Evolutionary conservation across 92 coral and sea anemone species (phyloP).

Genomic region (Isaurus tuberculatus): DNA sequence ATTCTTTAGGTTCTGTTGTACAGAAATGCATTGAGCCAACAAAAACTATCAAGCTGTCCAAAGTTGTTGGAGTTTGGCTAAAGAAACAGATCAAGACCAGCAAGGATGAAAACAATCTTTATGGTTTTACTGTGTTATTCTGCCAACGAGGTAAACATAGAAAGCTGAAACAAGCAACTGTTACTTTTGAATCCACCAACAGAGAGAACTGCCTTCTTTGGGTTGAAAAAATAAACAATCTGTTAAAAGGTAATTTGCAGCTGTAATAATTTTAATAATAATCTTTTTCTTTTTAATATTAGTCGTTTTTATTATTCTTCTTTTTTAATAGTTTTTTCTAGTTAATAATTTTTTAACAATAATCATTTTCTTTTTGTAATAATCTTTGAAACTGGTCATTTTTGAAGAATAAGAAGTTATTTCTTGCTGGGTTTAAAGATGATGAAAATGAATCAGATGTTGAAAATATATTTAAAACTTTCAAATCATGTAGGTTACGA

Average conservation of each 20-base stretch:
- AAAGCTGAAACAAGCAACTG: constrained; percentile 60
- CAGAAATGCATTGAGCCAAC: constrained; percentile 60
- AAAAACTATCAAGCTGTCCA: constrained; percentile 57
- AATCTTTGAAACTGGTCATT: too few species aligned
- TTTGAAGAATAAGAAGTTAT: too few species aligned
- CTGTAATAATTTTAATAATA: too few species aligned
- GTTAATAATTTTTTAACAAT: too few species aligned
- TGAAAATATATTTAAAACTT: too few species aligned
- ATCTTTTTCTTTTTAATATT: background rate
- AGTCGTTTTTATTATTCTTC: background rate
- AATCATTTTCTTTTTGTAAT: too few species aligned
- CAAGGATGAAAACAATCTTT: constrained; percentile 43
- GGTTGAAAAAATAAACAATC: constrained; percentile 67
- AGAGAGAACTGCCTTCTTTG: constrained; percentile 64
- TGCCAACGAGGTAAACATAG: constrained; percentile 63
- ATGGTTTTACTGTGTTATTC: constrained; percentile 73
- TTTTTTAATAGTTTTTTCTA: too few species aligned
- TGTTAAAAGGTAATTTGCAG: constrained; percentile 51
- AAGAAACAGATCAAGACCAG: constrained; percentile 52
- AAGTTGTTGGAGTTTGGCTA: constrained; percentile 79
- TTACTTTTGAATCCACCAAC: constrained; percentile 75
- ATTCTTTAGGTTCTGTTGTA: constrained; percentile 47
- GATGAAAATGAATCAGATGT: too few species aligned
- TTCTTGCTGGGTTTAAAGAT: too few species aligned
- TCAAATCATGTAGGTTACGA: too few species aligned